Evolutionary conservation across 2,888 invertebrate species (phyloP).

Genomic region (Macaria liturata): DNA sequence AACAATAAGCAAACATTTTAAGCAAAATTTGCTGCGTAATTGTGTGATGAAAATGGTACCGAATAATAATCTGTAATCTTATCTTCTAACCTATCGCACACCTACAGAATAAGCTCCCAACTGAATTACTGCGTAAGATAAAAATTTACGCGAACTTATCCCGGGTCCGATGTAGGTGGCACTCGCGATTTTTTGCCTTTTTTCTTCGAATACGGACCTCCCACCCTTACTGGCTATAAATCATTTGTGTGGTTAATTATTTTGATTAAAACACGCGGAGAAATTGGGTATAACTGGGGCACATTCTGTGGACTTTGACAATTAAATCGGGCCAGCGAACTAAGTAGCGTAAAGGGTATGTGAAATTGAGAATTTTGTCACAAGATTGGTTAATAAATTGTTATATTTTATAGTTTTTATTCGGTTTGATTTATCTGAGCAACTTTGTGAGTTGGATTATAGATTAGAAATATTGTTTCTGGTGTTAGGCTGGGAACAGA

Average conservation of each 20-base stretch:
- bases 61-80: too few species aligned
- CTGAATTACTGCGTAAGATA: constrained; percentile 39
- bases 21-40: not conserved
- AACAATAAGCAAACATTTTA: too few species aligned
- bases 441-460: too few species aligned
- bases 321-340: constrained; percentile 2
- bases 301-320: constrained; percentile 29
- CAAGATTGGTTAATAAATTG: too few species aligned
- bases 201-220: constrained; percentile 39
- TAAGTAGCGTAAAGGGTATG: too few species aligned
- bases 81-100: not conserved
- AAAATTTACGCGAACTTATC: constrained; percentile 45
- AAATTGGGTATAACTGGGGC: constrained; percentile 33
- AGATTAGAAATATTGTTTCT: too few species aligned
- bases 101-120: constrained; percentile 24
- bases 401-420: too few species aligned
- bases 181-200: constrained; percentile 25
- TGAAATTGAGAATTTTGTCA: too few species aligned
- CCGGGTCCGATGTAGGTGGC: constrained; percentile 40
- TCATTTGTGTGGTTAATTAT: constrained; percentile 72
- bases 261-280: constrained; percentile 61
- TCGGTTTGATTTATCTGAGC: too few species aligned
- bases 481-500: too few species aligned
- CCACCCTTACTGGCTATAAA: constrained; percentile 58
- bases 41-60: not conserved